Base-by-base conservation (phyloP, 2,113 vertebrate genomes). In the Microtus ochrogaster region DNA sequence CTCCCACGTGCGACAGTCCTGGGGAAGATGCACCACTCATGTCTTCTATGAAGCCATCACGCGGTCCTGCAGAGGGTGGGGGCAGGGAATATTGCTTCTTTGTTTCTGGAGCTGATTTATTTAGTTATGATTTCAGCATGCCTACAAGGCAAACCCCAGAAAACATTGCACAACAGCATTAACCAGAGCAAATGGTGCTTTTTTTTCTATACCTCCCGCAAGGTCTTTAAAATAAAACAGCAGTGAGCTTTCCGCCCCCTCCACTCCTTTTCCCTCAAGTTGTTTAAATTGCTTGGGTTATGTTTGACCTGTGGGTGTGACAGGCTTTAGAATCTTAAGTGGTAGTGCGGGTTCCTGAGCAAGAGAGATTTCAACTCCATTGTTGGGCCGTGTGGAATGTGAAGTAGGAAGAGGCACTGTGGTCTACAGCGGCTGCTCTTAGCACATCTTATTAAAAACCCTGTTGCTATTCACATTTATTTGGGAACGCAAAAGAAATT, bases 91-190 rank as follows among this genome's bases (percentile, higher is more conserved):
- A 36, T 97, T 95, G 85, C 73, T 98, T 95, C 96, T 98, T 98
- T 98, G 81, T 90, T 96, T 93, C 88, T 0, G 0, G 95, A 97
- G 91, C 93, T 98, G 96, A 98, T 98, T 98, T 98, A 95, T 96
- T 96, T 96, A 96, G 95, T 92, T 97, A 97, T 98, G 92, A 98
- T 98, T 98, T 98, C 97, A 98, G 87, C 93, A 94, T 98, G 92
- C 96, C 97, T 96, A 95, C 89, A 92, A 96, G 98, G 98, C 96
- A 98, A 97, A 98, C 96, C 89, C 81, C 95, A 96, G 93, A 98
- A 97, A 98, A 97, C 76, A n/a, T 97, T 98, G 98, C 94, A 93
- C 97, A 98, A 97, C 96, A 98, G 91, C 96, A 96, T 97, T 97
- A 98, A 97, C 92, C 86, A 97, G 96, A 98, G 98, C 95, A 98